Base-by-base conservation (phyloP, 2,888 invertebrate species). In the Aspidapion aeneum region DNA sequence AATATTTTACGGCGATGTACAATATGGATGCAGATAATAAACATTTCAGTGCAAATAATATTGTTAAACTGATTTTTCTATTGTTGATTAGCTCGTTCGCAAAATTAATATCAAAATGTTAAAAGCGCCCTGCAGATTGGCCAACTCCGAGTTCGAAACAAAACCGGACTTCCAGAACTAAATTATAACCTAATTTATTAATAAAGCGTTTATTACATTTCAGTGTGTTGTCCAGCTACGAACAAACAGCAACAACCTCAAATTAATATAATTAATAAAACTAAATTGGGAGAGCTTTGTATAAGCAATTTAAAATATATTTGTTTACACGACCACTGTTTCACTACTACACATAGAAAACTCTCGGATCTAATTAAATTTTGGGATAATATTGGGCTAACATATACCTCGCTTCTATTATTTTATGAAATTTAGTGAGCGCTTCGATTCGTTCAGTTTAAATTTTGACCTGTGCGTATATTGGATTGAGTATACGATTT, bases 181-280 rank as follows among this genome's bases (percentile, higher is more conserved):
- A 63, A 64, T 63, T 56, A 57, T 19, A 54, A 70, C 3, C 35
- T 35, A 35, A 35, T 35, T 35, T 35, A 35, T 35, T 35, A 35
- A 35, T 35, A 35, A 35, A 12, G 5, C 3, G 35, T 35, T 35
- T 12, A 35, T 35, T 35, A 35, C 35, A 12, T 35, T 35, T 35
- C 5, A 12, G 5, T 7, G 35, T 35, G 35, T 35, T 3, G n/a
- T n/a, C n/a, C n/a, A n/a, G n/a, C n/a, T n/a, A n/a, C n/a, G n/a
- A n/a, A n/a, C n/a, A n/a, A n/a, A n/a, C n/a, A 61, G 62, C 57
- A 51, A 50, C 61, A 35, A 52, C 59, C 62, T 50, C 60, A 57
- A 60, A 49, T 63, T 65, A 63, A 60, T 55, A 52, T 60, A 60
- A 65, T 62, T 65, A 65, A 63, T 65, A 57, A 63, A 63, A 21